Conservation (phyloP, 2,888 invertebrate genomes). For the Alsophila aescularia region DNA sequence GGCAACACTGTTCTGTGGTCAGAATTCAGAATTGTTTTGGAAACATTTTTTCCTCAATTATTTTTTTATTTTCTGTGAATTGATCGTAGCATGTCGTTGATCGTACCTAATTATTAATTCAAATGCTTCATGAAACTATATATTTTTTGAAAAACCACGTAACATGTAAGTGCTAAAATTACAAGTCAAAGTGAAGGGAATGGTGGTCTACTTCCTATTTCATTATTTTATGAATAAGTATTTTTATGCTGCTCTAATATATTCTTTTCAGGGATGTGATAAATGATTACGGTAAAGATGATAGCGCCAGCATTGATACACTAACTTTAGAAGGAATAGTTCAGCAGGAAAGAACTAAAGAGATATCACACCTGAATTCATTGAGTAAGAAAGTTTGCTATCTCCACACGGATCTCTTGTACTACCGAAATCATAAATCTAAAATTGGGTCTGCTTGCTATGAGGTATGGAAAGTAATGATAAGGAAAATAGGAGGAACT, state of each 20-base stretch:
- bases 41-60: no score
- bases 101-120: no score
- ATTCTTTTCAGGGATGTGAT: conserved; percentile 62
- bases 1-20: no score
- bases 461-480: conserved; percentile 68
- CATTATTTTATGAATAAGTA: no score
- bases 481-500: conserved; percentile 71
- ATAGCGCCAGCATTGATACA: conserved; percentile 71
- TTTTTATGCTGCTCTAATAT: not conserved
- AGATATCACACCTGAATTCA: conserved; percentile 62
- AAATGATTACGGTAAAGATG: conserved; percentile 61
- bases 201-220: not conserved
- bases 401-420: conserved; percentile 70
- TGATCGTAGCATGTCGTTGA: no score
- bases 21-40: no score
- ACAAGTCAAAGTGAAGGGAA: not conserved
- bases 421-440: conserved; percentile 69
- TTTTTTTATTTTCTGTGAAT: no score
- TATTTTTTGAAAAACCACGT: no score
- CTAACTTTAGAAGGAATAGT: conserved; percentile 65
- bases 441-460: conserved; percentile 68
- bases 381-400: conserved; percentile 71
- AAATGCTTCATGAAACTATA: no score
- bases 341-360: conserved; percentile 62
- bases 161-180: no score